Percentiles rank a stretch among this genome's conserved stretches.
phyloP scores from a whole-genome alignment of 2,113 vertebrate species.

The Macrotus californicus region DNA sequence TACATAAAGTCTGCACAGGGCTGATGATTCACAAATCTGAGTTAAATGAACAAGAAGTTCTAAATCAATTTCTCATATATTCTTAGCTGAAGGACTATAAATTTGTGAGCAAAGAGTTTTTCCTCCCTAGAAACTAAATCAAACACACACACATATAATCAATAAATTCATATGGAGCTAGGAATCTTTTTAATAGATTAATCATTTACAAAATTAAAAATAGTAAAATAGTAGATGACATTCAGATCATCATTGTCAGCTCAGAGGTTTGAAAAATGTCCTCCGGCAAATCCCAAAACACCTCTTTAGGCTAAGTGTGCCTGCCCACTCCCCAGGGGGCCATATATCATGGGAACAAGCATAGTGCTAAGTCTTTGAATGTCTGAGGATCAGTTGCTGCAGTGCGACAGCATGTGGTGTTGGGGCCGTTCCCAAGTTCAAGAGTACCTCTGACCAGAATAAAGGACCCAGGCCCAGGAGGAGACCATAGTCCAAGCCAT shows the following conservation, averaged over 20 bases:
- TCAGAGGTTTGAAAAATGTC: background rate
- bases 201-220: constrained; percentile 29
- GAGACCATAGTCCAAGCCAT: background rate
- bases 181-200: background rate
- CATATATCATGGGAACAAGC: background rate
- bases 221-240: background rate
- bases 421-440: background rate
- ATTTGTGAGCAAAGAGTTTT: background rate
- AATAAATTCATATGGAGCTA: background rate
- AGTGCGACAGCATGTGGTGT: accelerated
- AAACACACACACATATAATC: background rate
- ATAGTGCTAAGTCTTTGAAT: background rate
- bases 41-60: background rate
- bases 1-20: background rate
- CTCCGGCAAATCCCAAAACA: background rate
- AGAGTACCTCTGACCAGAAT: background rate
- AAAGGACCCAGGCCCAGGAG: background rate
- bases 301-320: background rate
- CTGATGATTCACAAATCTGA: background rate
- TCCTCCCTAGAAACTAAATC: constrained; percentile 2
- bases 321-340: background rate
- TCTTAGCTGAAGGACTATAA: constrained; percentile 3
- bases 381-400: background rate
- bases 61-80: constrained; percentile 51
- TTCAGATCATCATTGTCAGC: background rate